A percentile compares a stretch with the other conserved stretches of the same genome.
Evolutionary conservation across 2,797 vertebrate genomes (phyloP).

Genomic region (Leptatherina wallacei): DNA sequence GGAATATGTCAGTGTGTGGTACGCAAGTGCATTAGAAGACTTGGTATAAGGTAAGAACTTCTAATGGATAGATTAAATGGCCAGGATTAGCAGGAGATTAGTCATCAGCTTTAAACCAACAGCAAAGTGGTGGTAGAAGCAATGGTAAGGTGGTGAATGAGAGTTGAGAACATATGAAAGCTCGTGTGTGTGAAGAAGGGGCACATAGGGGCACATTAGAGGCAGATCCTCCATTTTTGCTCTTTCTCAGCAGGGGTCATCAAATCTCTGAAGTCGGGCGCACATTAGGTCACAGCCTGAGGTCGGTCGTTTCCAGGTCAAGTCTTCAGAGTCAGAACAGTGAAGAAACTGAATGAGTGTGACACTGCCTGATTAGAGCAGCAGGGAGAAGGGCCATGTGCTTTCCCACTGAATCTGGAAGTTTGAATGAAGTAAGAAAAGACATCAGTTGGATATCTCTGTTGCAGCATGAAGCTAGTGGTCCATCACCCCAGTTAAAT

Average conservation of each 20-base stretch:
- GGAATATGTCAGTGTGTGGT: conserved; percentile 15
- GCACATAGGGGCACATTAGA: conserved; percentile 33
- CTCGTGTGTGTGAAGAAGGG: neutral
- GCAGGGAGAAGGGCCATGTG: neutral
- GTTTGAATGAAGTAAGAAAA: conserved; percentile 12
- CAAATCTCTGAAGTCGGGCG: conserved; percentile 43
- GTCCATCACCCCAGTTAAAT: too few species aligned
- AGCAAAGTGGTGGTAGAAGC: conserved; percentile 10
- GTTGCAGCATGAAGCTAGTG: neutral
- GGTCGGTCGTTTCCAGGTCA: conserved; percentile 65
- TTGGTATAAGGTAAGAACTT: conserved; percentile 39
- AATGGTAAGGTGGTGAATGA: conserved; percentile 27
- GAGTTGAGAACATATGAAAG: conserved; percentile 17
- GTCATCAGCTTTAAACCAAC: conserved; percentile 67
- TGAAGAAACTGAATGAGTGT: conserved; percentile 42
- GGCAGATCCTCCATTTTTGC: conserved; percentile 26
- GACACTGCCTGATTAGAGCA: conserved; percentile 24
- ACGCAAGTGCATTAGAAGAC: conserved; percentile 41
- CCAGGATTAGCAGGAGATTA: conserved; percentile 75
- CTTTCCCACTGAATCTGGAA: conserved; percentile 14
- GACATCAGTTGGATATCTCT: neutral
- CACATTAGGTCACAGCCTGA: conserved; percentile 51
- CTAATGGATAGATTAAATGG: conserved; percentile 71
- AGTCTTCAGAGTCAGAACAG: conserved; percentile 30
- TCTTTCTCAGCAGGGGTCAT: conserved; percentile 53